These are phyloP conservation scores for Elaphurus davidianus DNA, from an alignment of 2,113 vertebrate species.

Conservation along the genomic window DNA sequence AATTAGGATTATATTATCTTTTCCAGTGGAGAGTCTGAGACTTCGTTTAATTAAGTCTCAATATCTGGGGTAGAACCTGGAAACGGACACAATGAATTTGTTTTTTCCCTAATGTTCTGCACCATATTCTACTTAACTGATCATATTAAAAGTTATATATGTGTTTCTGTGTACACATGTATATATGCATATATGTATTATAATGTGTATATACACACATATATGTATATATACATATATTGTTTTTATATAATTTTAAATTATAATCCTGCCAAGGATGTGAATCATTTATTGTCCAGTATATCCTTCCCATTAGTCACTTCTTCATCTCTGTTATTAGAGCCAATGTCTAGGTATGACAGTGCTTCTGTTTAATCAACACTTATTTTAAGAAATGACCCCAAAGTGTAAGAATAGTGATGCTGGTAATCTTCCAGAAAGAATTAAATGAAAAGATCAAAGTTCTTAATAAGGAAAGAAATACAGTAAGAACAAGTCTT, in stretches of 20 bases:
- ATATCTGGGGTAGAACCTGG: background rate
- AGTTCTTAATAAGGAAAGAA: background rate
- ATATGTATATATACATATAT: background rate
- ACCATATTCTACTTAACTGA: background rate
- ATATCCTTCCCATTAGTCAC: background rate
- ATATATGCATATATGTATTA: background rate
- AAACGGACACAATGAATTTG: background rate
- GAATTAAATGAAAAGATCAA: background rate
- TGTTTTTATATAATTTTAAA: background rate
- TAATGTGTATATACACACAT: background rate
- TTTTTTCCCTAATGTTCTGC: rapidly evolving
- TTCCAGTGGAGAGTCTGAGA: background rate
- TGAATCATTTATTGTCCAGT: background rate
- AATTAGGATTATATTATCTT: background rate
- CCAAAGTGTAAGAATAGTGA: background rate
- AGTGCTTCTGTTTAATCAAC: background rate
- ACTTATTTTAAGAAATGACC: background rate
- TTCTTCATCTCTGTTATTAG: background rate
- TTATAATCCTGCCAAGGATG: background rate
- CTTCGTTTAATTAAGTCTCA: background rate
- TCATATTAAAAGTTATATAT: background rate
- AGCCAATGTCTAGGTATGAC: background rate
- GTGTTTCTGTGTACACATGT: background rate
- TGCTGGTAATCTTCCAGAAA: background rate
- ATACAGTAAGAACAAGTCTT: background rate